Conservation (phyloP, 2,113 vertebrate species). For the Oryzias woworae region DNA sequence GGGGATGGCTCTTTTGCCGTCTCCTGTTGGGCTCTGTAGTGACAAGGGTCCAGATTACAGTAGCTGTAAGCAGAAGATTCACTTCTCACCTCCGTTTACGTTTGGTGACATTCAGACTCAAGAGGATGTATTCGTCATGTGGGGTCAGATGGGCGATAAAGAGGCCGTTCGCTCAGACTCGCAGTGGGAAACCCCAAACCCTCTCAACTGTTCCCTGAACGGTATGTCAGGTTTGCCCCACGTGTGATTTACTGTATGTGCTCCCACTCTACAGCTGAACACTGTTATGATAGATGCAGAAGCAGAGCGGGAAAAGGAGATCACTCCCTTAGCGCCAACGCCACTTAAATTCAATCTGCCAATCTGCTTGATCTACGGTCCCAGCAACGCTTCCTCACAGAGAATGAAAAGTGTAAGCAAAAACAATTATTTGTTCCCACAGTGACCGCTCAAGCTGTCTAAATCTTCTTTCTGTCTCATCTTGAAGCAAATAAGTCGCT, state of each 20-base stretch:
- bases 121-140: conserved; percentile 68
- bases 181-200: conserved; percentile 59
- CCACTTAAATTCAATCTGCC: conserved; percentile 33
- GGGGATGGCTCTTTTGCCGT: conserved; percentile 20
- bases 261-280: conserved; percentile 33
- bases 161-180: conserved; percentile 30
- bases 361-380: conserved; percentile 36
- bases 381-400: conserved; percentile 25
- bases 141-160: conserved; percentile 70
- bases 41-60: conserved; percentile 51
- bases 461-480: conserved; percentile 22
- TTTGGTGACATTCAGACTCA: conserved; percentile 65
- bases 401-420: conserved; percentile 19
- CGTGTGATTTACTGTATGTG: conserved; percentile 53
- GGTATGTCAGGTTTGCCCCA: conserved; percentile 16
- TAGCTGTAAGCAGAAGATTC: conserved; percentile 52
- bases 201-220: conserved; percentile 8
- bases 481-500: conserved; percentile 36
- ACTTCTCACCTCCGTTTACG: conserved; percentile 69
- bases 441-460: conserved; percentile 27
- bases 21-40: conserved; percentile 28
- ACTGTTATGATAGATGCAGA: conserved; percentile 30
- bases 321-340: conserved; percentile 14
- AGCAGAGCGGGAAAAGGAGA: conserved; percentile 26
- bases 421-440: conserved; percentile 14